A percentile compares a stretch with the other conserved stretches of the same genome.
These are phyloP conservation scores for Grantiella picta DNA, from an alignment of 2,113 vertebrate genomes.

Conservation along the genomic window DNA sequence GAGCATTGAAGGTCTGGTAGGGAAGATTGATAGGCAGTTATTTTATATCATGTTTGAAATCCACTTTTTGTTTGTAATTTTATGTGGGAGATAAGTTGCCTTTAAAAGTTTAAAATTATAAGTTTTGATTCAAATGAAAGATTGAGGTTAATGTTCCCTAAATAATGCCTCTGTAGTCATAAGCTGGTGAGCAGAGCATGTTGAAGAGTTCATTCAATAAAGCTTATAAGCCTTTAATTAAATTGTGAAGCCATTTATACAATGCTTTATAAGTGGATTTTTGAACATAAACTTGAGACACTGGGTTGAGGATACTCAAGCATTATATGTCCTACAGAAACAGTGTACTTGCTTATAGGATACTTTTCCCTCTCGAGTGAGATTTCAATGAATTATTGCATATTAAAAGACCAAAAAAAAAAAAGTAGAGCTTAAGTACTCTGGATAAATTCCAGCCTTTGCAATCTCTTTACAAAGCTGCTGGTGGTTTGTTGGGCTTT, in stretches of 20 bases:
- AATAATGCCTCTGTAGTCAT: background rate
- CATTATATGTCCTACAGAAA: background rate
- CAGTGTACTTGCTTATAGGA: background rate
- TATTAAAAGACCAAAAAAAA: background rate
- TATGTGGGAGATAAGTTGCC: background rate
- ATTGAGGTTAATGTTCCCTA: constrained; percentile 33
- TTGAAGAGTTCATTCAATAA: background rate
- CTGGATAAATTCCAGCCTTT: background rate
- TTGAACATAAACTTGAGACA: background rate
- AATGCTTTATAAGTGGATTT: background rate
- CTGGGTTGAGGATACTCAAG: background rate
- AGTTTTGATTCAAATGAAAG: background rate
- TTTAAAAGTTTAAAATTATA: constrained; percentile 9
- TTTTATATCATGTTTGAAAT: constrained; percentile 38
- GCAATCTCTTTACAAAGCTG: background rate
- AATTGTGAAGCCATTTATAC: background rate
- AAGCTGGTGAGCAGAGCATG: background rate
- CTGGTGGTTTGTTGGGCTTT: background rate
- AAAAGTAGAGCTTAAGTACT: background rate
- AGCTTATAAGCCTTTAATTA: constrained; percentile 10
- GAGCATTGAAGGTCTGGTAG: constrained; percentile 45
- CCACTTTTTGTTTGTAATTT: constrained; percentile 46
- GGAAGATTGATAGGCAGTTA: constrained; percentile 57
- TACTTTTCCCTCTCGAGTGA: background rate
- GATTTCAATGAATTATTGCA: background rate